Conservation (phyloP, 2,797 vertebrate genomes). For the Ispidina picta region DNA sequence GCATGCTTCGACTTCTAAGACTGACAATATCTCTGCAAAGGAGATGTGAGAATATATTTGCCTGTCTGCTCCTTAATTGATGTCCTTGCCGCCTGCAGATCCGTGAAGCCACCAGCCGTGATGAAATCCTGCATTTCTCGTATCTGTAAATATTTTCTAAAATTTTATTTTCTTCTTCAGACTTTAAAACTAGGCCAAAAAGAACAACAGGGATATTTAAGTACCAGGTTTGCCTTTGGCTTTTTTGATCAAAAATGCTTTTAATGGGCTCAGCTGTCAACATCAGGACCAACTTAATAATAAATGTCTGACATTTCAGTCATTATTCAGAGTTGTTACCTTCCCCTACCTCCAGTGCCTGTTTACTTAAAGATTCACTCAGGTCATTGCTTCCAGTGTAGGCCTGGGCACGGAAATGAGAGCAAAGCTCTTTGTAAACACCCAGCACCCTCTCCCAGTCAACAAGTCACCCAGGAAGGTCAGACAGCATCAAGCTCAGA, state of each 20-base stretch:
- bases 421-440: not conserved
- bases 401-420: not conserved
- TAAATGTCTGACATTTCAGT: slow-evolving; percentile 51
- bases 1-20: not conserved
- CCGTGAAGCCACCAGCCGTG: not conserved
- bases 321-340: not conserved
- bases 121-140: not conserved
- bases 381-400: not conserved
- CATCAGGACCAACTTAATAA: not conserved
- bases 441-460: not conserved
- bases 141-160: slow-evolving; percentile 12
- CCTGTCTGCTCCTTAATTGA: slow-evolving; percentile 4
- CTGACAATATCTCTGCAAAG: not conserved
- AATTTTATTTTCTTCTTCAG: not conserved
- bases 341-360: not conserved
- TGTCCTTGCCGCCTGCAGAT: not conserved
- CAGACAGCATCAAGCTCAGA: not conserved
- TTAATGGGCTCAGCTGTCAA: slow-evolving; percentile 37
- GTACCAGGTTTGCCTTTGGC: slow-evolving; percentile 36
- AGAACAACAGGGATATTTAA: slow-evolving; percentile 30
- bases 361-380: not conserved
- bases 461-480: not conserved
- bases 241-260: slow-evolving; percentile 48
- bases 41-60: not conserved
- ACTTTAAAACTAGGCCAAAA: slow-evolving; percentile 40